phyloP scores from a whole-genome alignment of 1,140 invertebrate genomes.

The Lerema accius region DNA sequence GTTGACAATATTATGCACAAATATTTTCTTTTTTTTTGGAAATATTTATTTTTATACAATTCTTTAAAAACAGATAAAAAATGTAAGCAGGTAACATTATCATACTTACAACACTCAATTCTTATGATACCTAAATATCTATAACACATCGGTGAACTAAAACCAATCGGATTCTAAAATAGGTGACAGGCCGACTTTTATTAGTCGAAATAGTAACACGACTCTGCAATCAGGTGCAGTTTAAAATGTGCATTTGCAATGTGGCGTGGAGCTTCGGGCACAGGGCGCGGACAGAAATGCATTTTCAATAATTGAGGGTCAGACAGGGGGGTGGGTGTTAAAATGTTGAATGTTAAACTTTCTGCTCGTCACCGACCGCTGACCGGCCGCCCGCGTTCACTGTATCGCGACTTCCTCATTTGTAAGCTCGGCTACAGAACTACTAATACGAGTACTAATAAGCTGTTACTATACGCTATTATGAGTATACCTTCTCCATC shows the following conservation, averaged over 20 bases:
- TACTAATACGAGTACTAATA: no score
- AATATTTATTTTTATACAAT: no score
- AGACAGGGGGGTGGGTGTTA: conserved; percentile 76
- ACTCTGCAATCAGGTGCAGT: conserved; percentile 79
- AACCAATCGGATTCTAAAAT: conserved; percentile 61
- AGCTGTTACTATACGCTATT: neutral
- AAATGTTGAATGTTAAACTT: conserved; percentile 73
- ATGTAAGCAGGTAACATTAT: no score
- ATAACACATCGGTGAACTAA: conserved; percentile 28
- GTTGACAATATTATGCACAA: no score
- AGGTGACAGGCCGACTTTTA: conserved; percentile 69
- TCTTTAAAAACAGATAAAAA: no score
- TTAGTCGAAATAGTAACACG: conserved; percentile 70
- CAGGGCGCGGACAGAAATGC: conserved; percentile 76
- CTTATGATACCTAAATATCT: no score
- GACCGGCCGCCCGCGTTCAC: conserved; percentile 38
- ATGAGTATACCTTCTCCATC: no score
- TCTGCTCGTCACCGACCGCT: conserved; percentile 57
- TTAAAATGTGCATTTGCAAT: conserved; percentile 82
- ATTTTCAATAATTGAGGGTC: conserved; percentile 82
- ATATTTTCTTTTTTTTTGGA: no score
- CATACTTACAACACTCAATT: no score
- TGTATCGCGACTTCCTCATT: conserved; percentile 31
- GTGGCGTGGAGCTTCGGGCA: conserved; percentile 57
- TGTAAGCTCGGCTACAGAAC: conserved; percentile 17